Conservation (phyloP, 1,140 invertebrate species). For the Drosophila yakuba region DNA sequence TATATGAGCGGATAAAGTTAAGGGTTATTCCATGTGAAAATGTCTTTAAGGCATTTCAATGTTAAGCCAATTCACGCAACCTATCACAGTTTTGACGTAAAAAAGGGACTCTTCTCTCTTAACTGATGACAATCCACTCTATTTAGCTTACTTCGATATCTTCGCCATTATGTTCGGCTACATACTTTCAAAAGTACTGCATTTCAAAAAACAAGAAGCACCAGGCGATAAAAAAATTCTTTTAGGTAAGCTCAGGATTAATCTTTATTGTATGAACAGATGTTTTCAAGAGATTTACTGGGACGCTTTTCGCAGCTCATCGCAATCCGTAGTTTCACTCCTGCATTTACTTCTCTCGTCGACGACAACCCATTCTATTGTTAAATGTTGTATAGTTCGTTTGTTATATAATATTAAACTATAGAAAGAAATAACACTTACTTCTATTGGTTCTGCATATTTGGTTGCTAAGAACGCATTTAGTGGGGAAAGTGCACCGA, state of each 20-base stretch:
- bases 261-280: neutral
- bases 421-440: neutral
- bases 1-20: neutral
- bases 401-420: neutral
- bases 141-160: too few relatives aligned
- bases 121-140: too few relatives aligned
- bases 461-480: conserved; percentile 21
- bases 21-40: neutral
- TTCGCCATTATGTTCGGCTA: too few relatives aligned
- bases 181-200: too few relatives aligned
- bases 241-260: too few relatives aligned
- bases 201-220: too few relatives aligned
- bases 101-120: too few relatives aligned
- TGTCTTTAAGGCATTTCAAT: neutral
- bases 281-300: too few relatives aligned
- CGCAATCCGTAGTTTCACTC: conserved; percentile 14
- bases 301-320: neutral
- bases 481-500: conserved; percentile 35
- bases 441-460: conserved; percentile 16
- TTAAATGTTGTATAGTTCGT: neutral
- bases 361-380: conserved; percentile 20
- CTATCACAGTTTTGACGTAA: too few relatives aligned
- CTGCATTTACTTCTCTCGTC: neutral
- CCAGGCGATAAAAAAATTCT: too few relatives aligned
- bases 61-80: too few relatives aligned